phyloP scores from a whole-genome alignment of 2,888 invertebrate genomes.

The Chrysotoxum bicinctum region DNA sequence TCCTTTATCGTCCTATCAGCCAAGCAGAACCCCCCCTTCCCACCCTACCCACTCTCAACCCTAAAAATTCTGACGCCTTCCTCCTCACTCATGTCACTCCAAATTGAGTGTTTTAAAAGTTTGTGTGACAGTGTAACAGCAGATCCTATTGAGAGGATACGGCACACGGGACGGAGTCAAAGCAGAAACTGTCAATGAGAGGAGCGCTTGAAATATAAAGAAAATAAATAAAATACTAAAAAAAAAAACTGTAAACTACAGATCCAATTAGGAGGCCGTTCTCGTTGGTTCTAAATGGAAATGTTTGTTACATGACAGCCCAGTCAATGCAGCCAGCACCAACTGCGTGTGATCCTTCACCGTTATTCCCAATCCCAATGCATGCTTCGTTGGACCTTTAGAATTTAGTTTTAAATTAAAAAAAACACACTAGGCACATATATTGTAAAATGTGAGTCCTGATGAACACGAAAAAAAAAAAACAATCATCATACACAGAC shows the following conservation, averaged over 20 bases:
- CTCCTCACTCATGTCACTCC: background rate
- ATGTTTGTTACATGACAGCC: slow-evolving; percentile 62
- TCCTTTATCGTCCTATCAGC: background rate
- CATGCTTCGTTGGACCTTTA: slow-evolving; percentile 44
- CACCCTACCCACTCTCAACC: too few species aligned
- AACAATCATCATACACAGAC: background rate
- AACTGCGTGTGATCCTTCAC: slow-evolving; percentile 64
- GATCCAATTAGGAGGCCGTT: slow-evolving; percentile 67
- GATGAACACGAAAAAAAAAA: slow-evolving; percentile 6
- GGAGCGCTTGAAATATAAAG: slow-evolving; percentile 3
- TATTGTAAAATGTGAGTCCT: slow-evolving; percentile 55
- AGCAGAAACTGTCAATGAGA: slow-evolving; percentile 25
- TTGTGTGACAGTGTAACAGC: slow-evolving; percentile 9
- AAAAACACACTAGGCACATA: background rate
- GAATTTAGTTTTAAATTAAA: slow-evolving; percentile 16
- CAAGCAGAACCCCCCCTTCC: background rate
- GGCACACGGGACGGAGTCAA: background rate
- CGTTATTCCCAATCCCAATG: slow-evolving; percentile 22
- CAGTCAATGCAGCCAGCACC: background rate
- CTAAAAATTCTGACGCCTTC: background rate
- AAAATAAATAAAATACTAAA: background rate
- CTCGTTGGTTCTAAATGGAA: slow-evolving; percentile 46
- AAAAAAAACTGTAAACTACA: slow-evolving; percentile 26
- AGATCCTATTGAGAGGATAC: background rate
- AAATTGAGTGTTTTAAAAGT: background rate